Evolutionary conservation across 2,113 vertebrate genomes (phyloP).

Genomic region (Bombycilla garrulus): DNA sequence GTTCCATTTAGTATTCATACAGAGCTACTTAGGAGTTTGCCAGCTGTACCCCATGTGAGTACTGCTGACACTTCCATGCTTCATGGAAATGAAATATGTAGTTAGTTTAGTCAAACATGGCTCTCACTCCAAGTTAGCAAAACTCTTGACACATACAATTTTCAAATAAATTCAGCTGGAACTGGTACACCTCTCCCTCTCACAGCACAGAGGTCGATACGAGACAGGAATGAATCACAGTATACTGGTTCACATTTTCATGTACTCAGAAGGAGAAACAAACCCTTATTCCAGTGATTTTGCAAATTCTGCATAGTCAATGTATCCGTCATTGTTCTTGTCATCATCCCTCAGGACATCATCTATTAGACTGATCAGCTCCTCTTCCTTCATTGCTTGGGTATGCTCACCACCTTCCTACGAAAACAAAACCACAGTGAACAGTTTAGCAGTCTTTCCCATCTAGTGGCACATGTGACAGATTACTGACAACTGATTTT

Average conservation of each 20-base stretch:
- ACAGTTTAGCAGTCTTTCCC: background rate
- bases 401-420: slow-evolving; percentile 84
- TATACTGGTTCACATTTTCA: slow-evolving; percentile 65
- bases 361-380: slow-evolving; percentile 90
- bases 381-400: slow-evolving; percentile 87
- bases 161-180: slow-evolving; percentile 15
- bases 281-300: slow-evolving; percentile 86
- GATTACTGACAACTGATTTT: background rate
- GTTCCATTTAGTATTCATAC: background rate
- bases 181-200: slow-evolving; percentile 8
- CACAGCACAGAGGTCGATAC: background rate
- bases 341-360: slow-evolving; percentile 92
- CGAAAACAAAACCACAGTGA: background rate
- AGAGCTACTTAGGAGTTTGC: background rate
- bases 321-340: slow-evolving; percentile 95
- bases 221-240: slow-evolving; percentile 66
- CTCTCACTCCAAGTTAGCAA: background rate
- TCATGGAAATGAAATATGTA: background rate
- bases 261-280: background rate
- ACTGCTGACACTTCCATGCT: background rate
- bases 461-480: background rate
- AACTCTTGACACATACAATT: background rate
- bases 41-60: background rate
- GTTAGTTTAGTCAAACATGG: background rate
- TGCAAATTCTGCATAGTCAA: slow-evolving; percentile 97